Evolutionary conservation across 2,113 vertebrate genomes (phyloP).

Genomic region (Tupaia chinensis): DNA sequence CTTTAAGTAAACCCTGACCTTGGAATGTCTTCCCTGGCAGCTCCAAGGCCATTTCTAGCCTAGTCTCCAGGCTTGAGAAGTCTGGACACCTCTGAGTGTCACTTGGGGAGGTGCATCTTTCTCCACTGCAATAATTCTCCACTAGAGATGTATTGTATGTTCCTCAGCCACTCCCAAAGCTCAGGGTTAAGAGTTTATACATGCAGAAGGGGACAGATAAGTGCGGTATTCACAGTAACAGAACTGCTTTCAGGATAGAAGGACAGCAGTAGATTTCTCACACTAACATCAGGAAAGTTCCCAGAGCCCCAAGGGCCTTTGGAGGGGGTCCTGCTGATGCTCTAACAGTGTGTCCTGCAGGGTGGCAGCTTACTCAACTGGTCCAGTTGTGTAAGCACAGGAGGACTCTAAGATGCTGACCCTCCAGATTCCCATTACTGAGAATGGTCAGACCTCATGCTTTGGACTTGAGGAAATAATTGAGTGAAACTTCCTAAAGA

Average conservation of each 20-base stretch:
- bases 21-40: background rate
- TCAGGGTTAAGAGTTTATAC: slow-evolving; percentile 55
- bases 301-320: background rate
- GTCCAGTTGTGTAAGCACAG: background rate
- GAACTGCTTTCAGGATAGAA: background rate
- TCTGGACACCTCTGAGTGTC: background rate
- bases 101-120: background rate
- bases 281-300: background rate
- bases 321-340: background rate
- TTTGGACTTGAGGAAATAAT: background rate
- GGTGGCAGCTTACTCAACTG: background rate
- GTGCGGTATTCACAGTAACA: accelerated
- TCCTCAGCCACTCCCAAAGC: slow-evolving; percentile 33
- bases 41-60: background rate
- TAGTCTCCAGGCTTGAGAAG: background rate
- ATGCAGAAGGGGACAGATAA: background rate
- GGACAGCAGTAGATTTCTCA: background rate
- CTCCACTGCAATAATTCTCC: slow-evolving; percentile 1
- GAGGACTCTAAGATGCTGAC: background rate
- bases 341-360: accelerated
- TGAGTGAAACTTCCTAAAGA: background rate
- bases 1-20: background rate
- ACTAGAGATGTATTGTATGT: background rate
- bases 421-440: background rate
- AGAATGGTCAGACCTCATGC: background rate